A percentile compares a stretch with the other conserved stretches of the same genome.
phyloP scores from a whole-genome alignment of 2,797 vertebrate genomes.

The Hoplostethus atlanticus region DNA sequence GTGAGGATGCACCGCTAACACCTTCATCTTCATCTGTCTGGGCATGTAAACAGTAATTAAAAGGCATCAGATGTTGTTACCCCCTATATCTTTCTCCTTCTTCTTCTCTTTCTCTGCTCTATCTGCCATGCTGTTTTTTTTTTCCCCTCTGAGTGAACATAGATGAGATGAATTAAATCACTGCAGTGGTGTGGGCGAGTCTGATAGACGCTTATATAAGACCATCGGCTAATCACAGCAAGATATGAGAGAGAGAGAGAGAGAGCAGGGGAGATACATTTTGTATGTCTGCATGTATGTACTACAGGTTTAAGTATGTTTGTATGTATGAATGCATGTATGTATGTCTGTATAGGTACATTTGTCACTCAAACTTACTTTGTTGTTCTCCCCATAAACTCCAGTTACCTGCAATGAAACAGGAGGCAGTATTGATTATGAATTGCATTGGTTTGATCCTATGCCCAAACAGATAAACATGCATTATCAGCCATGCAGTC shows the following conservation, averaged over 20 bases:
- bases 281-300: not conserved
- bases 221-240: constrained; percentile 65
- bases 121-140: constrained; percentile 46
- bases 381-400: constrained; percentile 97
- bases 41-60: constrained; percentile 65
- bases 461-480: constrained; percentile 17
- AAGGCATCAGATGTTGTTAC: constrained; percentile 51
- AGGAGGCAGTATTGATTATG: constrained; percentile 46
- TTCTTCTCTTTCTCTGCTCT: constrained; percentile 19
- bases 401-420: constrained; percentile 93
- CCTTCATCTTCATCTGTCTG: constrained; percentile 50
- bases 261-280: not conserved
- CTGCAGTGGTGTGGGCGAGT: constrained; percentile 70
- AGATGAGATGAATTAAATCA: constrained; percentile 46
- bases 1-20: constrained; percentile 27
- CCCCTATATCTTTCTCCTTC: constrained; percentile 10
- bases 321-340: not conserved
- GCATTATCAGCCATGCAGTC: constrained; percentile 26
- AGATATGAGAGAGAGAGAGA: constrained; percentile 27
- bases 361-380: constrained; percentile 87
- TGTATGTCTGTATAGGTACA: not conserved
- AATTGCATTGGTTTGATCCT: not conserved
- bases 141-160: constrained; percentile 46
- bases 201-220: constrained; percentile 67
- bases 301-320: not conserved